A percentile compares a stretch with the other conserved stretches of the same genome.
Conservation (phyloP, 2,113 vertebrate genomes). For the Phyllostomus hastatus region DNA sequence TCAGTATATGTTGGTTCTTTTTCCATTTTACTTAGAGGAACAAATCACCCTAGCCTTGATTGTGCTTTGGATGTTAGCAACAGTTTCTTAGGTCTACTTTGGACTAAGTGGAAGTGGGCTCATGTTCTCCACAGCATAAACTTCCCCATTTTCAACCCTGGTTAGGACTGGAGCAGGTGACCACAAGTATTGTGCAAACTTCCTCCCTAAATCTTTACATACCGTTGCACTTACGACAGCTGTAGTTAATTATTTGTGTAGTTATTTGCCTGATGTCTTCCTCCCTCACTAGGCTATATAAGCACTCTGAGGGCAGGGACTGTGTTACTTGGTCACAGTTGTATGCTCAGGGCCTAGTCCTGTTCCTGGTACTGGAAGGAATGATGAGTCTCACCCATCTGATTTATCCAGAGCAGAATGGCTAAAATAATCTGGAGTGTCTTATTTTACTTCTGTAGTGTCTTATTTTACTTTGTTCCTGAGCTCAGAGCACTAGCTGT, state of each 20-base stretch:
- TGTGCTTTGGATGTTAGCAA: neutral
- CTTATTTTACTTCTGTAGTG: neutral
- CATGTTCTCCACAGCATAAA: neutral
- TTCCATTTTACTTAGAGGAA: neutral
- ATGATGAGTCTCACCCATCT: neutral
- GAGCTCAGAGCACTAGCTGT: neutral
- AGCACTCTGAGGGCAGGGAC: neutral
- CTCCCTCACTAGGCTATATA: neutral
- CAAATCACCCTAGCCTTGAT: accelerated
- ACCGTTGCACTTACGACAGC: neutral
- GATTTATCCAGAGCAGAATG: neutral
- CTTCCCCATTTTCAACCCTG: neutral
- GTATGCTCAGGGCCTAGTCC: neutral
- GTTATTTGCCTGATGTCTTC: neutral
- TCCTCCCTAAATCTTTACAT: neutral
- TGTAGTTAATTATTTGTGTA: neutral
- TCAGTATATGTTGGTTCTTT: neutral
- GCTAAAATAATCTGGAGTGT: neutral
- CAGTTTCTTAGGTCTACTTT: neutral
- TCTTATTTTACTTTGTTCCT: neutral
- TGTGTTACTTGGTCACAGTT: neutral
- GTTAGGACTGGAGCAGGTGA: neutral
- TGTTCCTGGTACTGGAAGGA: neutral
- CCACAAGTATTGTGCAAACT: neutral
- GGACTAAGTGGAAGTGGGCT: neutral